Base-by-base conservation (phyloP, 2,888 invertebrate genomes). In the Gymnosoma rotundatum region DNA sequence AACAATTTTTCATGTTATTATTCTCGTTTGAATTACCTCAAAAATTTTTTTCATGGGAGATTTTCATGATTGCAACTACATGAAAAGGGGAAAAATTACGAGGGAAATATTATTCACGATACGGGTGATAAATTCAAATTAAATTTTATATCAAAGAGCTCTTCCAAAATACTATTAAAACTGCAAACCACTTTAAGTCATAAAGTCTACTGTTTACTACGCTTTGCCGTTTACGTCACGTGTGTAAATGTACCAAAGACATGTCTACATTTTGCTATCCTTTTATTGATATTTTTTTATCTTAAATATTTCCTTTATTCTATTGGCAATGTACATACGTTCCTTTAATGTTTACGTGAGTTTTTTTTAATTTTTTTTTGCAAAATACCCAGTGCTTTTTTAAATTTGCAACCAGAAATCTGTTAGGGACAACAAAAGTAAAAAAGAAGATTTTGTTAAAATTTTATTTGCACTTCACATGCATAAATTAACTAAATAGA, bases 381-480 rank as follows among this genome's bases (percentile, higher is more conserved):
- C 48, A 72, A 64, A 52, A 25, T 18, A 32, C 32, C 4, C 42
- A 63, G 38, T 56, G n/a, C 36, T 74, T 45, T 25, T 63, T 63
- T 14, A 32, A 64, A 75, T 20, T 48, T 63, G 75, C 58, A 76
- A 56, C 64, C 45, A 21, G 56, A 25, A 56, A 67, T 67, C 76
- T 60, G 66, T 66, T 5, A 21, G 20, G 63, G 45, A 82, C 20
- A 58, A 25, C 25, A 58, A 36, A 52, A 69, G 61, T 25, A 75
- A 69, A 81, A 61, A 2, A 61, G 50, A 56, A 83, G 48, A 67
- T 73, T 78, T 56, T 83, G 63, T 69, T 67, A 70, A 74, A 69
- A 70, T 64, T 74, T 64, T 78, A 74, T 78, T 83, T 83, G 63
- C 74, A 74, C 69, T 78, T 69, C 32, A 54, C 74, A 74, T 74